phyloP scores from a whole-genome alignment of 2,113 vertebrate species.

The Meriones unguiculatus region DNA sequence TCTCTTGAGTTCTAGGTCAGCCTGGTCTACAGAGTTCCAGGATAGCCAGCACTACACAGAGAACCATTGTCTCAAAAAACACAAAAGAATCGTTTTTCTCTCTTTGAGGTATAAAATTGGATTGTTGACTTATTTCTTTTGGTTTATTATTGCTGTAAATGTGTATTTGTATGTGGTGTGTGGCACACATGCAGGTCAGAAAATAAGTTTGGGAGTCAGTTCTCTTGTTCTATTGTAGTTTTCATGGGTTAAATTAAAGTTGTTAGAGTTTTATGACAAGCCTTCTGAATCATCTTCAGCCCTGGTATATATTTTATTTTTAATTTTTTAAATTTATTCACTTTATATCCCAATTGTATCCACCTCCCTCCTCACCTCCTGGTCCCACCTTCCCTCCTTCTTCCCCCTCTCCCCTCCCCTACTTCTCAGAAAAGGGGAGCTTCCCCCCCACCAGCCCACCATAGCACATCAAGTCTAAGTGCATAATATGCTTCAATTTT shows the following conservation, averaged over 20 bases:
- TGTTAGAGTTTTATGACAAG: not conserved
- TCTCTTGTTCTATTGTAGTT: not conserved
- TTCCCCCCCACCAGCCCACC: no score
- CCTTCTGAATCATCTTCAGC: not conserved
- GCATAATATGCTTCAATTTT: not conserved
- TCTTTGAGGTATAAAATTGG: not conserved
- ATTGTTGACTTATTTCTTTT: not conserved
- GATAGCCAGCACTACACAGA: no score
- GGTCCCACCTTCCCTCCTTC: no score
- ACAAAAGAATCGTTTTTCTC: not conserved
- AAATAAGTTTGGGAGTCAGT: not conserved
- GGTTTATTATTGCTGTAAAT: not conserved
- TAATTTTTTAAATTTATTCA: no score
- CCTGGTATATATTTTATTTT: not conserved
- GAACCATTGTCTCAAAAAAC: no score
- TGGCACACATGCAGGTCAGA: not conserved
- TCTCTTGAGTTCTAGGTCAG: no score
- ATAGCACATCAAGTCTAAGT: no score
- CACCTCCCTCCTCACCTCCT: no score
- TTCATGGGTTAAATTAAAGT: not conserved
- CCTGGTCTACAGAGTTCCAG: no score
- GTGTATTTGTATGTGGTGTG: not conserved
- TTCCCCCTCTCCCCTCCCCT: no score
- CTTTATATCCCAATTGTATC: no score
- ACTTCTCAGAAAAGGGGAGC: no score